These are phyloP conservation scores for Microcebus jonahi DNA, from an alignment of 2,113 vertebrate species.

Conservation along the genomic window DNA sequence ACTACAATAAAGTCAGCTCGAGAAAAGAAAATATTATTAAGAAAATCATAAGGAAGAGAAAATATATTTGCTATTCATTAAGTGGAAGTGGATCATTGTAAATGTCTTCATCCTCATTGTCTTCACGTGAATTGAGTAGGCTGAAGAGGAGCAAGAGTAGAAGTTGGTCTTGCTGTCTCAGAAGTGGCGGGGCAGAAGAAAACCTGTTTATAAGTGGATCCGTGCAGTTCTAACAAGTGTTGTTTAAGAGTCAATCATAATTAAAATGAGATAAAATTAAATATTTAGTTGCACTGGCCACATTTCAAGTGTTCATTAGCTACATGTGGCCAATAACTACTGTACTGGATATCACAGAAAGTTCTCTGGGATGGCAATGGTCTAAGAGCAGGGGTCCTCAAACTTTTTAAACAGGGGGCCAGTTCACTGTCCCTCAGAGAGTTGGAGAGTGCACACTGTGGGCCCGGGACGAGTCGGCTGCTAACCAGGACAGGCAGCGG, in stretches of 20 bases:
- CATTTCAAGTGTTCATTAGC: neutral
- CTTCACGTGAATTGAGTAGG: neutral
- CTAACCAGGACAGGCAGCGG: too few relatives aligned
- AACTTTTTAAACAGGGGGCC: too few relatives aligned
- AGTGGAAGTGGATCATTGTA: neutral
- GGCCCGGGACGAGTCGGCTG: too few relatives aligned
- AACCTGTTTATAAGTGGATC: neutral
- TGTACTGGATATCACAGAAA: neutral
- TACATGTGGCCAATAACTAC: neutral
- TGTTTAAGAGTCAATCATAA: neutral
- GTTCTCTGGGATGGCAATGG: neutral
- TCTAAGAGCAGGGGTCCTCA: neutral
- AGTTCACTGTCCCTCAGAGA: too few relatives aligned
- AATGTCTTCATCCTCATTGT: neutral
- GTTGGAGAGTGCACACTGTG: too few relatives aligned
- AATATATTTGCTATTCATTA: neutral
- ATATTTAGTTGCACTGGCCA: neutral
- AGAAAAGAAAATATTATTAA: neutral
- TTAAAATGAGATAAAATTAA: neutral
- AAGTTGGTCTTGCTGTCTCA: neutral
- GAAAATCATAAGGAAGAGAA: neutral
- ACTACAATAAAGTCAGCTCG: neutral
- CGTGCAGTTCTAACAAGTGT: neutral
- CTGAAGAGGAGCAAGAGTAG: neutral
- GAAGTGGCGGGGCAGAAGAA: neutral